Evolutionary conservation across 2,797 vertebrate species (phyloP), one percentile per base, ranked within the genome.

Genomic region (Cyprinella venusta): DNA sequence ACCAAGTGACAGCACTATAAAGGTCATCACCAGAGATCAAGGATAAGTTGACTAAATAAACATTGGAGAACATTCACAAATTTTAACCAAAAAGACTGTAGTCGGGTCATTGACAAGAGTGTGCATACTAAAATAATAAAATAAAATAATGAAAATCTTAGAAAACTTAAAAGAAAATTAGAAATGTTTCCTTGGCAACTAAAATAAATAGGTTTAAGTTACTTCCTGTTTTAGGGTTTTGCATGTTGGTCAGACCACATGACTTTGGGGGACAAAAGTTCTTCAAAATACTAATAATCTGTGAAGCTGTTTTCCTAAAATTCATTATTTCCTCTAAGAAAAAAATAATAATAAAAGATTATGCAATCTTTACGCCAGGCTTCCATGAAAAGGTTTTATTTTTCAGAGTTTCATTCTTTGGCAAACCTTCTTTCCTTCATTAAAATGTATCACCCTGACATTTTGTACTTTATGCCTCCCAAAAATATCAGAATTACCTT

Each of bases 11-110:
- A 45, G 71, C 52, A 50, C 59, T 81, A 30, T 52, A 54, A 70
- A 81, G 52, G 63, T 75, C 64, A 69, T 36, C 15, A 18, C 48
- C 63, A n/a, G 36, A 52, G 48, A 82, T 82, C 63, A 18, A 54
- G 48, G 26, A 40, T 26, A 26, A 8, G 71, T n/a, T 42, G 18
- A 30, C 63, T 69, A 59, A 68, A 45, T 56, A 75, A 82, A 82
- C 70, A 75, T 12, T 75, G 71, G 7, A 24, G 18, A 48, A 33
- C 54, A 18, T 72, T 81, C 7, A 18, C 26, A 81, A 67, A 36
- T 21, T 52, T 12, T 12, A 38, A 54, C 45, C 45, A 74, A 2
- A 56, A 38, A 24, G 6, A 18, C 24, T 42, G 8, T 42, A 6
- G 8, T 8, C 40, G n/a, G 13, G 72, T 18, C 72, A 40, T 6